Percentiles rank a stretch among this genome's conserved stretches.
Evolutionary conservation across 2,888 invertebrate species (phyloP).

Genomic region (Aplocera efformata): DNA sequence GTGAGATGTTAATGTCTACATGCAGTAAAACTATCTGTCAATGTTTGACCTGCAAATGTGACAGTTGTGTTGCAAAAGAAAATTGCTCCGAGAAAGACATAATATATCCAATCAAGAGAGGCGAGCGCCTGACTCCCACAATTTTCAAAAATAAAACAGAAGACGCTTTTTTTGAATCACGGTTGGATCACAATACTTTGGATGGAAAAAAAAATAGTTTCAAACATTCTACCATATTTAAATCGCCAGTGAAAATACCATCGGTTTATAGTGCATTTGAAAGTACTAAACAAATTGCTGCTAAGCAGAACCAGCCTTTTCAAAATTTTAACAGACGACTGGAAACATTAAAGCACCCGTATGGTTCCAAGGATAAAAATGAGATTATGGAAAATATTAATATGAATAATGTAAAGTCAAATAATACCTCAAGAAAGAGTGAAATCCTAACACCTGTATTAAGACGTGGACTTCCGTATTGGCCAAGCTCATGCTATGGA

Average conservation of each 20-base stretch:
- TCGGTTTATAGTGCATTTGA: constrained; percentile 1
- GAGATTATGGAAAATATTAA: background rate
- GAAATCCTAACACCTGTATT: constrained; percentile 4
- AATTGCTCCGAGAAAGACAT: constrained; percentile 6
- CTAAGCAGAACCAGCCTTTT: background rate
- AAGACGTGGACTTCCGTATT: constrained; percentile 13
- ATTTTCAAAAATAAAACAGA: constrained; percentile 9
- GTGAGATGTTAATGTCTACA: constrained; percentile 14
- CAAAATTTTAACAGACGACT: background rate
- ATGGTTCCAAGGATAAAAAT: constrained; percentile 2
- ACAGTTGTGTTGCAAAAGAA: constrained; percentile 2
- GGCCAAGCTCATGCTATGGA: constrained; percentile 26
- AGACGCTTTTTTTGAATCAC: constrained; percentile 8
- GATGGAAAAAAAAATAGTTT: constrained; percentile 10
- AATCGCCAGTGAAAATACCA: constrained; percentile 2
- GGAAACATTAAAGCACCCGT: constrained; percentile 4
- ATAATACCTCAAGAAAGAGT: constrained; percentile 4
- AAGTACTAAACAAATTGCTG: background rate
- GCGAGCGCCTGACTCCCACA: constrained; percentile 12
- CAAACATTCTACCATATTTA: background rate
- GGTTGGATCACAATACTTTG: constrained; percentile 10
- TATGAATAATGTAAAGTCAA: constrained; percentile 5
- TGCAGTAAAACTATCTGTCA: constrained; percentile 7
- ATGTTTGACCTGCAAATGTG: constrained; percentile 4
- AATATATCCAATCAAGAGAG: constrained; percentile 18